Evolutionary conservation across 2,797 vertebrate genomes (phyloP), one percentile per base, ranked within the genome.

Genomic region (Eurystomus glaucurus): DNA sequence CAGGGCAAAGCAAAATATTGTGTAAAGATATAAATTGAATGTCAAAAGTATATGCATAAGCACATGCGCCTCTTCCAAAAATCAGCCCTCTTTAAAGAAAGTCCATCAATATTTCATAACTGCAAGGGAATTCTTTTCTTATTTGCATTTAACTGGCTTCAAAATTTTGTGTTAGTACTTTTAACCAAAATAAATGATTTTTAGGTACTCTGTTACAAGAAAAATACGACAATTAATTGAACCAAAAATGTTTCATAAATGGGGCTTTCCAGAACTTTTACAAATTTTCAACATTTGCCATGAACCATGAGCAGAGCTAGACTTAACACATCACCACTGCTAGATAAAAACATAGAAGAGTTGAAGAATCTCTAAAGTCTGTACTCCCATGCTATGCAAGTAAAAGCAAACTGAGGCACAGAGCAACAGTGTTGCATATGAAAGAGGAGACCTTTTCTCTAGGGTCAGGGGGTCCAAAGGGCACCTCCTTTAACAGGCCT

Each of bases 391-490:
- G 28, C 25, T 48, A 81, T 72, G 37, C 39, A 76, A 46, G 69
- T 75, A 61, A 88, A 94, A 91, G 31, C 22, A 91, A 87, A 88
- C 25, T 43, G 23, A 88, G 48, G 39, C 51, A 85, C 21, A 55
- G 21, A 89, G 57, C 19, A 71, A 58, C 23, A 37, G 7, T 25
- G 26, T 60, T 88, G 69, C 51, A 43, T 29, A 60, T 46, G 62
- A 82, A 88, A 93, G 19, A 87, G 62, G 10, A 94, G 51, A 76
- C 26, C 35, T 89, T 61, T 91, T 69, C 76, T 52, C 83, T 91
- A 74, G 33, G 75, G 35, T 52, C 82, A 91, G 18, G 55, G 21
- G 10, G 74, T 96, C 58, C 96, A 96, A 95, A 97, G 96, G 88
- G 66, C 92, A 70, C 16, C 43, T 93, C 21, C 21, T 89, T 96